Evolutionary conservation across 2,113 vertebrate genomes (phyloP), one percentile per base, ranked within the genome.

Genomic region (Platichthys flesus): DNA sequence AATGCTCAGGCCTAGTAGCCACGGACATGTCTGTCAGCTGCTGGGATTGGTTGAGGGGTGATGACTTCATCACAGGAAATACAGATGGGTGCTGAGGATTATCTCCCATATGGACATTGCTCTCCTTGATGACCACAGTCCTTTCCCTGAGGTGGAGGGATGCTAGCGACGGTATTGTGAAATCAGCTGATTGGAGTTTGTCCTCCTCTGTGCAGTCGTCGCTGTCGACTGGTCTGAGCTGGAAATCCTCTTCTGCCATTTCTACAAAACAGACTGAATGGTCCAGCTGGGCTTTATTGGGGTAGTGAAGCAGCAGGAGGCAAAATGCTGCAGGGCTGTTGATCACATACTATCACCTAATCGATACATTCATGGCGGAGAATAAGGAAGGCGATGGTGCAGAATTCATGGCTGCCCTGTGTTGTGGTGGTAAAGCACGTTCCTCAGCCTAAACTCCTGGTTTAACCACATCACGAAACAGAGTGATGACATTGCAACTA

Each of bases 261-360:
- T 90, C 90, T 57, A 72, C 62, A 67, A 62, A 54, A 64, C 35
- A 58, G 67, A 51, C 6, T 18, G 18, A 78, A 75, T 23, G 35
- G 80, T 81, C 82, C 74, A 21, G 74, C 78, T 78, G 51, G 70
- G 76, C 68, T 90, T 76, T 82, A 71, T 73, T 69, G 58, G 75
- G 71, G 56, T 60, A 71, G 40, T 79, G 73, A 83, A 77, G 75
- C 78, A 62, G 82, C 76, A 70, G 78, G 75, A 79, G 79, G 82
- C 68, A 70, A 80, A 75, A 78, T 79, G 82, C 66, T 59, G 23
- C 62, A 3, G 61, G 76, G 76, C 54, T 40, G 78, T 61, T 75
- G 80, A 75, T 90, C 78, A 87, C 89, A 91, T 91, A 69, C 35
- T 89, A 91, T 91, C 89, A 91, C 75, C 90, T 91, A 68, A 75